Percentiles rank a stretch among this genome's conserved stretches.
Evolutionary conservation across 2,888 invertebrate genomes (phyloP).

Genomic region (Rapana venosa): DNA sequence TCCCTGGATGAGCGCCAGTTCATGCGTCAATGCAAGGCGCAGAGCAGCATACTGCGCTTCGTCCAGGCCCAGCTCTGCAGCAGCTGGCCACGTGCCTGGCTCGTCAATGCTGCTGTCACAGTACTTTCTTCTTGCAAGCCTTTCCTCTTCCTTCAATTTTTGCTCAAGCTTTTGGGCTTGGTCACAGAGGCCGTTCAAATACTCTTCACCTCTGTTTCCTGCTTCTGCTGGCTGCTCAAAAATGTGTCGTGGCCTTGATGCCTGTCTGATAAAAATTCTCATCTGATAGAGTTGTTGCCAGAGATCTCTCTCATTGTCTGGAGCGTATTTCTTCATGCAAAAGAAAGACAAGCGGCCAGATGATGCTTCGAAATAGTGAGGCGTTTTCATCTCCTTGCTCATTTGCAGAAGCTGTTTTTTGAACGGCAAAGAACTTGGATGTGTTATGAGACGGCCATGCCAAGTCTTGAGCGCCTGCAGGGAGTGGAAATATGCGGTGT

Average conservation of each 20-base stretch:
- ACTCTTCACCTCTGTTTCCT: not conserved
- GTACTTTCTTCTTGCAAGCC: not conserved
- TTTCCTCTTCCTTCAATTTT: not conserved
- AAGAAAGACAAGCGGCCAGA: conserved; percentile 26
- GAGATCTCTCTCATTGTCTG: not conserved
- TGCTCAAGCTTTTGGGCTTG: not conserved
- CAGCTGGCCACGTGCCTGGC: conserved; percentile 56
- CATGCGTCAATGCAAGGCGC: conserved; percentile 57
- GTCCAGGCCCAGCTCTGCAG: conserved; percentile 57
- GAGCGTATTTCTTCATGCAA: conserved; percentile 35
- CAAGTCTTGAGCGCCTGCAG: conserved; percentile 84
- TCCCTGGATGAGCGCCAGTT: conserved; percentile 65
- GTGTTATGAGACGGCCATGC: conserved; percentile 73
- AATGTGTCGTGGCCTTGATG: not conserved
- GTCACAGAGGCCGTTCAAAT: not conserved
- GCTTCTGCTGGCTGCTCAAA: not conserved
- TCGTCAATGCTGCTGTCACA: conserved; percentile 44
- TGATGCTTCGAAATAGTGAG: conserved; percentile 76
- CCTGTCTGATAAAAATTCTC: not conserved
- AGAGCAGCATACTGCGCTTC: conserved; percentile 63
- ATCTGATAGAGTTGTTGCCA: not conserved
- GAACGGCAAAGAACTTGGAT: conserved; percentile 82
- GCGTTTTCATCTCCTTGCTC: conserved; percentile 70
- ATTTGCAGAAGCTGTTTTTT: conserved; percentile 84
- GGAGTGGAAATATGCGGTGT: conserved; percentile 88